Evolutionary conservation across 2,113 vertebrate species (phyloP).

Genomic region (Mystacornis crossleyi): DNA sequence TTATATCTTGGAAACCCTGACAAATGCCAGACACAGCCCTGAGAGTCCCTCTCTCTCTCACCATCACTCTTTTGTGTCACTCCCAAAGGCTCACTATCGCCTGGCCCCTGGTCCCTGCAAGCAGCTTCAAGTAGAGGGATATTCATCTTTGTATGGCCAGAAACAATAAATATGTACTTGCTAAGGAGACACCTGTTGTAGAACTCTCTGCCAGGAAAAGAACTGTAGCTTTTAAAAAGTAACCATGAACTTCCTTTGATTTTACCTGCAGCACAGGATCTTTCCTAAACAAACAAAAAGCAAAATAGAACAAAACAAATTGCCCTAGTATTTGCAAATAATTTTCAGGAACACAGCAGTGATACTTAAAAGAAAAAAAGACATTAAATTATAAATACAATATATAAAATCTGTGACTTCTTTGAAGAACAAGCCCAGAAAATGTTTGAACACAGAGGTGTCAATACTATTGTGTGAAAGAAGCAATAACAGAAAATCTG

Average conservation of each 20-base stretch:
- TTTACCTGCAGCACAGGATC: not conserved
- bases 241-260: not conserved
- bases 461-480: not conserved
- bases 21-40: not conserved
- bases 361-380: not conserved
- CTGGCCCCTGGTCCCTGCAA: rapidly evolving
- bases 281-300: not conserved
- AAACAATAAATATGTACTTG: not conserved
- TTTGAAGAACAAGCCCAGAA: not conserved
- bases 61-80: not conserved
- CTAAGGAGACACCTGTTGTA: not conserved
- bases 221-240: not conserved
- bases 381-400: not conserved
- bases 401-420: not conserved
- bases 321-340: not conserved
- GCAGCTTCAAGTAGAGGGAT: not conserved
- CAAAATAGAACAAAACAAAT: not conserved
- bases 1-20: not conserved
- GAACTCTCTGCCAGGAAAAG: not conserved
- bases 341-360: not conserved
- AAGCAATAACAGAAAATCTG: not conserved
- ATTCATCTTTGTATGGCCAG: not conserved
- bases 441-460: not conserved
- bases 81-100: not conserved
- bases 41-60: not conserved